Evolutionary conservation across 2,797 vertebrate species (phyloP).

Genomic region (Epinephelus awoara): DNA sequence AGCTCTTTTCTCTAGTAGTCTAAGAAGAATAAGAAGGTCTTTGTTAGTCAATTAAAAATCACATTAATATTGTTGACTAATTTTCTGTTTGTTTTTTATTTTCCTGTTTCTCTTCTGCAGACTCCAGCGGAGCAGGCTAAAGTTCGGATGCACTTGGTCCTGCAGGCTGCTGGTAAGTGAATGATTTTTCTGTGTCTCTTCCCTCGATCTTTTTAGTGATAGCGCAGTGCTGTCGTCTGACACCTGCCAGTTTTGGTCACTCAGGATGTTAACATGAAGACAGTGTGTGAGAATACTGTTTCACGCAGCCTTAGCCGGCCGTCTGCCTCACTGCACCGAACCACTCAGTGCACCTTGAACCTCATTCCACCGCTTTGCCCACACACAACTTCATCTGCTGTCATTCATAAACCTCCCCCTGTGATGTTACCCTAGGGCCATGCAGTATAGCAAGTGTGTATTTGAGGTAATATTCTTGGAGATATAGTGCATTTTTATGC

Average conservation of each 20-base stretch:
- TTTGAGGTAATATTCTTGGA: not conserved
- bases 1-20: not conserved
- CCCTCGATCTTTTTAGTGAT: not conserved
- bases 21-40: not conserved
- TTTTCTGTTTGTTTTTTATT: not conserved
- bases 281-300: not conserved
- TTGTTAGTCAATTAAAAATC: not conserved
- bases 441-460: not conserved
- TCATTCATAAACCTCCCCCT: constrained; percentile 1
- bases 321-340: not conserved
- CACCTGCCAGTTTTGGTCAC: not conserved
- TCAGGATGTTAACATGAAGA: not conserved
- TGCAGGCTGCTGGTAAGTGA: constrained; percentile 94
- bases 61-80: constrained; percentile 13
- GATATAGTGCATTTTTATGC: not conserved
- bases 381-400: not conserved
- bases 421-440: not conserved
- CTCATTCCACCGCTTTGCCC: not conserved
- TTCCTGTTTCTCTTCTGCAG: constrained; percentile 80
- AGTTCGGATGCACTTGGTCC: constrained; percentile 93
- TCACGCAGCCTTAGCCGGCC: not conserved
- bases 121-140: constrained; percentile 96
- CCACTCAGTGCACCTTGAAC: not conserved
- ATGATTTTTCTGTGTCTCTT: not conserved
- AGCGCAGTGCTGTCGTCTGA: not conserved